Base-by-base conservation (phyloP, 2,888 invertebrate species). In the Hybos culiciformis region DNA sequence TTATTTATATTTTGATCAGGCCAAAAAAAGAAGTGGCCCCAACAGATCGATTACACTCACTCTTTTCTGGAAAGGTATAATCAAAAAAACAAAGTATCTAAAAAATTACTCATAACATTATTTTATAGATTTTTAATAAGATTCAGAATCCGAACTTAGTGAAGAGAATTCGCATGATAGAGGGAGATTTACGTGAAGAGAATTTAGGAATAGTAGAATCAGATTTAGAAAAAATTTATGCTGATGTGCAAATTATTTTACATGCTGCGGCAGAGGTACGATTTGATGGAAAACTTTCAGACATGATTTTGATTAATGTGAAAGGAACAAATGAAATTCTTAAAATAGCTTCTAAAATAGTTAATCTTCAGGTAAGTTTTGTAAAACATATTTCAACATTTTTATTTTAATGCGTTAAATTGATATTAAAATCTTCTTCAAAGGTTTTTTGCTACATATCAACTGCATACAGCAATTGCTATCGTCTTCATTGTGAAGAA, bases 141-240 rank as follows among this genome's bases (percentile, higher is more conserved):
- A 31, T 53, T 1, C 38, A 29, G 23, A 46, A 52, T 37, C 46
- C 48, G 14, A 31, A 51, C 23, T 55, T 47, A 29, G 9, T 51
- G 1, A 37, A 52, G 5, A 48, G 51, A 11, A 40, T 57, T n/a
- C 45, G 45, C 15, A 48, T 53, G 12, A 39, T 56, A 33, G 53
- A 54, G 29, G 57, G 57, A 11, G 53, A 56, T 37, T 42, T 55
- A 26, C 37, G 39, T 6, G 37, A 51, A 40, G 36, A 50, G 1
- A 38, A 46, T 6, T 37, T 56, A 2, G 55, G 51, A 9, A 47
- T 57, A 5, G 47, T 49, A 1, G 46, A 49, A 9, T 43, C 43
- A 6, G 49, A 53, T 32, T 34, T 48, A 31, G 19, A 44, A 1
- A 44, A 42, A 9, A n/a, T 49, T 18, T 39, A 41, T 1, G 32